A percentile compares a stretch with the other conserved stretches of the same genome.
phyloP scores from a whole-genome alignment of 1,140 invertebrate genomes.

The Zaprionus ghesquierei region DNA sequence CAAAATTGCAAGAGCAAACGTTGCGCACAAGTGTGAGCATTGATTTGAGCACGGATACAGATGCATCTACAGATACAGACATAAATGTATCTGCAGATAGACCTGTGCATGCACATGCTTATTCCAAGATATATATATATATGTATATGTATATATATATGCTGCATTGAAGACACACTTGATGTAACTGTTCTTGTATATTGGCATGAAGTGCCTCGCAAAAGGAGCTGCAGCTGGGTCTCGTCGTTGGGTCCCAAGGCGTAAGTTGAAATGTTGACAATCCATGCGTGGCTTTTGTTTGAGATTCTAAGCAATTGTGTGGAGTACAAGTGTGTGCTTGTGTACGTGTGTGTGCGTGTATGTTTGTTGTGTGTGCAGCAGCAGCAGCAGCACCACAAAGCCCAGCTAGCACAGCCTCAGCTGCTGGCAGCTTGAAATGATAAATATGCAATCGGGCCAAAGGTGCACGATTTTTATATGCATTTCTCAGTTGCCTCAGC shows the following conservation, averaged over 20 bases:
- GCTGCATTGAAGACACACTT: conserved; percentile 1
- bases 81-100: not conserved
- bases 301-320: conserved; percentile 34
- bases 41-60: conserved; percentile 43
- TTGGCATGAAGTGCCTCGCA: conserved; percentile 4
- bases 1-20: conserved; percentile 47
- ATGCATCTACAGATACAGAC: not conserved
- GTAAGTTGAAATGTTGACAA: conserved; percentile 59
- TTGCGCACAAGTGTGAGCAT: conserved; percentile 39
- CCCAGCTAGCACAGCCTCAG: not conserved
- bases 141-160: not conserved
- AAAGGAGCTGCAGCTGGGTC: conserved; percentile 3
- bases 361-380: conserved; percentile 14
- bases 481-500: conserved; percentile 48
- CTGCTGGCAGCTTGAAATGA: conserved; percentile 64
- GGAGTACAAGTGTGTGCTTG: not conserved
- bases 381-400: conserved; percentile 3
- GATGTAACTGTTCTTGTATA: conserved; percentile 40
- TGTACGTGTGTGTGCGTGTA: conserved; percentile 9
- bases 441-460: conserved; percentile 72
- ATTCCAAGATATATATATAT: conserved; percentile 14
- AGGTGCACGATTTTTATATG: conserved; percentile 73
- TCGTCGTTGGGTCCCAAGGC: not conserved
- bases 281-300: conserved; percentile 53
- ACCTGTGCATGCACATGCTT: not conserved